Conservation (phyloP, 2,888 invertebrate genomes). For the Achlya flavicornis region DNA sequence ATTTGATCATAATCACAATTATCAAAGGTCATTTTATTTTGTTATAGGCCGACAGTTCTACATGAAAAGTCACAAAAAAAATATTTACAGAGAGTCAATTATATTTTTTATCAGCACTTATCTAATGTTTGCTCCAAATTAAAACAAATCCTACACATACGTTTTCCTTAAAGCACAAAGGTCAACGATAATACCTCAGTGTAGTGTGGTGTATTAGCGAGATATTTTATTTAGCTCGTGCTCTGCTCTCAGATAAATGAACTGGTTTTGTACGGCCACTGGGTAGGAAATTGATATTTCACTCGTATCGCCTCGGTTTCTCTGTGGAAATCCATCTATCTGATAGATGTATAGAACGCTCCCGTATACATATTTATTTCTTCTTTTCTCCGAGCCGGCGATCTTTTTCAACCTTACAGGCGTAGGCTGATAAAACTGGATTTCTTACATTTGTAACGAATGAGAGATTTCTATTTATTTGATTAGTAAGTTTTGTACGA, state of each 20-base stretch:
- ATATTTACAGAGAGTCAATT: too few relatives aligned
- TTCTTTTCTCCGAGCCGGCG: conserved; percentile 1
- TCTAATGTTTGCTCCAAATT: too few relatives aligned
- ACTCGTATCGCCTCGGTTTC: conserved; percentile 52
- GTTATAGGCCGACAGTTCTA: too few relatives aligned
- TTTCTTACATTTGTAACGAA: conserved; percentile 2
- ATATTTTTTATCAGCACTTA: too few relatives aligned
- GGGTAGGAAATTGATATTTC: conserved; percentile 75
- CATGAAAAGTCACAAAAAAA: too few relatives aligned
- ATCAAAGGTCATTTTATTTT: too few relatives aligned
- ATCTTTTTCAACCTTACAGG: conserved; percentile 5
- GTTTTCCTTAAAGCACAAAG: neutral
- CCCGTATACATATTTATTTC: conserved; percentile 18
- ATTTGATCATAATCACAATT: too few relatives aligned
- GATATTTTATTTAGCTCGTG: conserved; percentile 53
- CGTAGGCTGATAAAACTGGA: conserved; percentile 1
- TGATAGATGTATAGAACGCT: conserved; percentile 26
- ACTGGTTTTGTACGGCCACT: conserved; percentile 55
- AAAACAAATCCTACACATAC: neutral
- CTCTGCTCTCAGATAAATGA: conserved; percentile 61
- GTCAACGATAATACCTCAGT: conserved; percentile 6
- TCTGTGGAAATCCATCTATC: conserved; percentile 34
- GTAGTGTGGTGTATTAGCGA: conserved; percentile 16
- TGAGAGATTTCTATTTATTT: neutral
- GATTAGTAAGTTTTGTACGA: neutral